Evolutionary conservation across 2,797 vertebrate genomes (phyloP).

Genomic region (Gallinago nigripennis): DNA sequence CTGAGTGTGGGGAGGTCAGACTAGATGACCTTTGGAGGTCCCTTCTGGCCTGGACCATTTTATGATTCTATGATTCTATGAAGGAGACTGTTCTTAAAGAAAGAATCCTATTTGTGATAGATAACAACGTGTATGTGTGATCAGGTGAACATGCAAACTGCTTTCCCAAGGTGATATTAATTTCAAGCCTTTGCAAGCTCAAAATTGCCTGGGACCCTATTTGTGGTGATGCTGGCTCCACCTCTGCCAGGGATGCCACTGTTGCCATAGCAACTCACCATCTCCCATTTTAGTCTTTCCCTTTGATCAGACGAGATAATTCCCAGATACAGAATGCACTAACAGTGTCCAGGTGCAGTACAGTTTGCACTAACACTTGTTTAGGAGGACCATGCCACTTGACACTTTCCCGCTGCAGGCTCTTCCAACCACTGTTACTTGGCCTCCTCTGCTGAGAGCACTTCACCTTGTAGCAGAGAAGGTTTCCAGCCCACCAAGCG

Average conservation of each 20-base stretch:
- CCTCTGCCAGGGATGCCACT: constrained; percentile 22
- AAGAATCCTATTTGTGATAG: neutral
- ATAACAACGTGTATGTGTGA: neutral
- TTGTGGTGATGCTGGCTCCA: neutral
- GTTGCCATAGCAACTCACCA: constrained; percentile 66
- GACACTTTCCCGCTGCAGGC: neutral
- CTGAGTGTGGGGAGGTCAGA: no score
- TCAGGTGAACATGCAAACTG: neutral
- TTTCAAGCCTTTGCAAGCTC: constrained; percentile 15
- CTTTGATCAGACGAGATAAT: neutral
- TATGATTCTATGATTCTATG: no score
- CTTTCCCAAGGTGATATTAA: neutral
- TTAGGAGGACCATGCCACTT: neutral
- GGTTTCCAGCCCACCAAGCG: neutral
- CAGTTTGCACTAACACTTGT: neutral
- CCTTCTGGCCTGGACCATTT: no score
- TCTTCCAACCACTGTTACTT: neutral
- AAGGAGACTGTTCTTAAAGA: neutral
- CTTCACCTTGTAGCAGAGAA: neutral
- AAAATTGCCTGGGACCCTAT: neutral
- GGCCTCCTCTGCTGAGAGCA: neutral
- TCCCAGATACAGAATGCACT: neutral
- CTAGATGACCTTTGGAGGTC: no score
- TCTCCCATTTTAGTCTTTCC: constrained; percentile 9
- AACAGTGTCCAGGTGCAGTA: neutral